Evolutionary conservation across 2,797 vertebrate species (phyloP).

Genomic region (Tragelaphus eurycerus): DNA sequence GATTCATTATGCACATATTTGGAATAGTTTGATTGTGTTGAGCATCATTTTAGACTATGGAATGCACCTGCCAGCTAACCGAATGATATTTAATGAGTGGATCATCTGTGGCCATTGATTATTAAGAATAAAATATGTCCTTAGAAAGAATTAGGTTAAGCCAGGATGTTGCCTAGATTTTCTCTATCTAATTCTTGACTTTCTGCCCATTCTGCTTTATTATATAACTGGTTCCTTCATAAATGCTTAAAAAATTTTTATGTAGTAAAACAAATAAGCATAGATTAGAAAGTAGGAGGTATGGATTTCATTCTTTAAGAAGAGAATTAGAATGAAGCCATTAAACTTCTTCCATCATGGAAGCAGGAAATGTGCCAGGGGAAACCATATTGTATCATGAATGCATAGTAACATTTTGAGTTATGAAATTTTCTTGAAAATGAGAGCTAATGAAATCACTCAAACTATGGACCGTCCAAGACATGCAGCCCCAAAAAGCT

Average conservation of each 20-base stretch:
- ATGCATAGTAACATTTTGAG: background rate
- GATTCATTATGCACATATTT: background rate
- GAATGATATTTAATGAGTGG: background rate
- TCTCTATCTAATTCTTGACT: background rate
- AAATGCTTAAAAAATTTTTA: background rate
- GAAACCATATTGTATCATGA: background rate
- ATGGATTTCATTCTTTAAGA: background rate
- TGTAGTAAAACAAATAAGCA: background rate
- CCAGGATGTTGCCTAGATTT: background rate
- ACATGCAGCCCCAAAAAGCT: accelerated
- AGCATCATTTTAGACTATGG: background rate
- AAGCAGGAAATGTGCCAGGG: background rate
- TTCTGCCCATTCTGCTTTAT: background rate
- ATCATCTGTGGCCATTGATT: background rate
- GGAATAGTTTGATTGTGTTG: background rate
- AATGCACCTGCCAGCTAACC: background rate
- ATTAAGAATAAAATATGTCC: background rate
- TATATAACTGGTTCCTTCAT: background rate
- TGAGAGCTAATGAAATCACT: background rate
- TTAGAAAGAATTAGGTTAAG: background rate
- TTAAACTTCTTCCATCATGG: background rate
- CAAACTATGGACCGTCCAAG: background rate
- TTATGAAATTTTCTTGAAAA: background rate
- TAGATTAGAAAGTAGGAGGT: background rate
- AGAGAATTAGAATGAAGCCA: background rate